Evolutionary conservation across 2,797 vertebrate genomes (phyloP).

Genomic region (Masticophis lateralis): DNA sequence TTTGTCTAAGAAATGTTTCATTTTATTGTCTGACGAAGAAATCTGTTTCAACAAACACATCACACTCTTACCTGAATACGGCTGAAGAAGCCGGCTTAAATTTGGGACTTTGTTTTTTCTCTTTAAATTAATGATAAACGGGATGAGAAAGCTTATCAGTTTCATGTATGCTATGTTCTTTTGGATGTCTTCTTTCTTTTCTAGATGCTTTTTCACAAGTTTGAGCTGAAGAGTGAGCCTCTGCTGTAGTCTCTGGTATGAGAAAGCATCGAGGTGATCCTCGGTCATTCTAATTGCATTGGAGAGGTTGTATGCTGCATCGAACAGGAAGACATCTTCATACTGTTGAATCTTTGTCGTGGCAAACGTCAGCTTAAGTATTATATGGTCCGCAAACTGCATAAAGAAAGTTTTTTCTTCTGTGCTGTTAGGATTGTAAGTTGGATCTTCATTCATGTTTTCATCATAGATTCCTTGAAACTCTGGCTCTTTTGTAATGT

Average conservation of each 20-base stretch:
- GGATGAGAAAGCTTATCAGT: constrained; percentile 71
- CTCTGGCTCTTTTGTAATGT: constrained; percentile 69
- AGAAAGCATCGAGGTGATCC: constrained; percentile 65
- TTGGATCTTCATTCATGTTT: constrained; percentile 67
- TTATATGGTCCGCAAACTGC: constrained; percentile 65
- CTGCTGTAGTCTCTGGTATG: constrained; percentile 72
- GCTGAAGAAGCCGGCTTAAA: constrained; percentile 65
- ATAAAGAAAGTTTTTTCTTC: constrained; percentile 71
- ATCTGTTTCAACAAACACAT: background rate
- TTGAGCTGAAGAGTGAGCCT: constrained; percentile 69
- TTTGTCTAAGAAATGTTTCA: background rate
- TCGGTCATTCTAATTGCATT: constrained; percentile 65
- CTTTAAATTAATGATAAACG: constrained; percentile 70
- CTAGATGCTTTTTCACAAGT: constrained; percentile 69
- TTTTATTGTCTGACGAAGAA: background rate
- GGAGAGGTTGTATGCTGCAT: constrained; percentile 62
- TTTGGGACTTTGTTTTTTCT: constrained; percentile 75
- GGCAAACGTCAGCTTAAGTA: constrained; percentile 70
- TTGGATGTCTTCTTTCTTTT: constrained; percentile 67
- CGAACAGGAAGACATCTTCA: constrained; percentile 73
- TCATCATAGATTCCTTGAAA: constrained; percentile 71
- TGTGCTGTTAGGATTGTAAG: constrained; percentile 69
- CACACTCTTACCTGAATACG: constrained; percentile 67
- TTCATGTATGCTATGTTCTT: constrained; percentile 69
- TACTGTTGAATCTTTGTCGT: constrained; percentile 63